These are phyloP conservation scores for Dromiciops gliroides DNA, from an alignment of 2,113 vertebrate species.

Conservation along the genomic window DNA sequence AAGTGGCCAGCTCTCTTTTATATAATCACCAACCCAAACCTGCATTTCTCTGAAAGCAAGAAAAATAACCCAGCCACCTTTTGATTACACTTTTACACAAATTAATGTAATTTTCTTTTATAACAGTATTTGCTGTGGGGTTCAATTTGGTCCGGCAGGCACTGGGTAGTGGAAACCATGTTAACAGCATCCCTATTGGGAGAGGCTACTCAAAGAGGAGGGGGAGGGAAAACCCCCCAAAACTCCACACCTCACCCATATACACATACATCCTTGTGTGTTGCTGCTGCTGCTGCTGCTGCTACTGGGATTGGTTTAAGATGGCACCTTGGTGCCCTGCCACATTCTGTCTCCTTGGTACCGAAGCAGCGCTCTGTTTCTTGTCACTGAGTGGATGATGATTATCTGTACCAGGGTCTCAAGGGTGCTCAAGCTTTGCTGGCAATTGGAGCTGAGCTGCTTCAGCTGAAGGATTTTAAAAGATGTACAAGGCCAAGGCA, in stretches of 20 bases:
- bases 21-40: conserved; percentile 66
- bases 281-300: not conserved
- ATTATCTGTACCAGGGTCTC: conserved; percentile 78
- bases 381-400: conserved; percentile 77
- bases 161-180: conserved; percentile 36
- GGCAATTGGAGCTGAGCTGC: conserved; percentile 69
- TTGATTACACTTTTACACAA: conserved; percentile 78
- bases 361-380: conserved; percentile 66
- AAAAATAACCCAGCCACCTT: conserved; percentile 67
- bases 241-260: conserved; percentile 34
- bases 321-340: conserved; percentile 81
- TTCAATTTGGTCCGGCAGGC: conserved; percentile 72
- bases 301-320: conserved; percentile 69
- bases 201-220: conserved; percentile 62
- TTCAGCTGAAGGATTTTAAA: conserved; percentile 84
- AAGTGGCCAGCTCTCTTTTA: conserved; percentile 36
- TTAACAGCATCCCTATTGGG: conserved; percentile 51
- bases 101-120: conserved; percentile 80
- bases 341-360: conserved; percentile 77
- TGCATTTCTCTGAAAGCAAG: conserved; percentile 69
- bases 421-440: conserved; percentile 77
- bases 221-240: conserved; percentile 14
- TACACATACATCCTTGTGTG: not conserved
- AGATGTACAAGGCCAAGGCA: conserved; percentile 76
- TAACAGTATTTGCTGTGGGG: conserved; percentile 69